Percentiles rank a stretch among this genome's conserved stretches.
phyloP scores from a whole-genome alignment of 2,113 vertebrate species.

The Melozone crissalis region DNA sequence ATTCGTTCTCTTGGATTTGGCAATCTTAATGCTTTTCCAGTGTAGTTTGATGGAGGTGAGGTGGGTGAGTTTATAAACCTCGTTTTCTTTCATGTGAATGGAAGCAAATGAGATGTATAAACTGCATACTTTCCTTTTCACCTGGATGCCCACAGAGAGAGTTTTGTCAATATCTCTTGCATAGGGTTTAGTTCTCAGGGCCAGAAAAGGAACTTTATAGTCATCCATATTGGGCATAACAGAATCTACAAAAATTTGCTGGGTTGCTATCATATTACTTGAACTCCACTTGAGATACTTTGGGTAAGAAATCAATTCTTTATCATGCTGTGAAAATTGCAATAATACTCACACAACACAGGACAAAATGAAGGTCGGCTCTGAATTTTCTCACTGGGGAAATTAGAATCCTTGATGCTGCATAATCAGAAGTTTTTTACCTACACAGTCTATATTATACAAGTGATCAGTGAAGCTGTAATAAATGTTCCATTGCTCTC shows the following conservation, averaged over 20 bases:
- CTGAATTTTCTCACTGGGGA: conserved; percentile 3
- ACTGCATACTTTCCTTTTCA: neutral
- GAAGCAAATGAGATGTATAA: neutral
- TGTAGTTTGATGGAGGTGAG: neutral
- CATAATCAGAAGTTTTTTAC: neutral
- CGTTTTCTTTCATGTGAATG: neutral
- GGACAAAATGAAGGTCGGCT: neutral
- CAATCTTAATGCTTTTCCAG: neutral
- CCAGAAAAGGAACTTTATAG: neutral
- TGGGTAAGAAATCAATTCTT: neutral
- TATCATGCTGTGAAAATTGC: neutral
- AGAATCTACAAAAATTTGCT: neutral
- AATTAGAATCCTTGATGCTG: neutral
- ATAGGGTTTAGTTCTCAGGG: neutral
- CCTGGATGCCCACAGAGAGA: neutral
- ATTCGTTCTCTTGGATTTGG: neutral
- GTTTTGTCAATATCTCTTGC: neutral
- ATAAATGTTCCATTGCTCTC: neutral
- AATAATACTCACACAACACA: neutral
- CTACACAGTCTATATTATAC: neutral
- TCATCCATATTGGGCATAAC: neutral
- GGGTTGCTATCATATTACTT: neutral
- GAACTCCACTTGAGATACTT: neutral
- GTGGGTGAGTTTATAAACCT: neutral
- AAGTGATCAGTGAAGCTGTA: neutral